Percentiles rank a stretch among this genome's conserved stretches.
These are phyloP conservation scores for Drosophila algonquin DNA, from an alignment of 2,888 invertebrate genomes.

Conservation along the genomic window DNA sequence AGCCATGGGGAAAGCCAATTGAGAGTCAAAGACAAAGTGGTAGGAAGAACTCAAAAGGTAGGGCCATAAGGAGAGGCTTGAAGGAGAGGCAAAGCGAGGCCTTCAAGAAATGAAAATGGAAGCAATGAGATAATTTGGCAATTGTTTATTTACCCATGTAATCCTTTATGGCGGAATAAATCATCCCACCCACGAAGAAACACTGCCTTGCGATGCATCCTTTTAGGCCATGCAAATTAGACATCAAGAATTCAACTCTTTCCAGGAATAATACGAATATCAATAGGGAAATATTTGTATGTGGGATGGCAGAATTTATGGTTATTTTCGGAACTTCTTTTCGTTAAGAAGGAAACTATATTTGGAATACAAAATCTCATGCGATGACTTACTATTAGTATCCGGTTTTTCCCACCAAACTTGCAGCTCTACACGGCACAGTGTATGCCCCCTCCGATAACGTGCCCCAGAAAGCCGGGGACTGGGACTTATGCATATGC, in stretches of 20 bases:
- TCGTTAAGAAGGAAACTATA: neutral
- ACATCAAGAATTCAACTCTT: neutral
- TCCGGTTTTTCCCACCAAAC: neutral
- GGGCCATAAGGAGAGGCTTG: neutral
- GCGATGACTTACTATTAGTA: neutral
- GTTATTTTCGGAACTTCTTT: neutral
- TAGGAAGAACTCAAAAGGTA: neutral
- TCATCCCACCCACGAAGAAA: neutral
- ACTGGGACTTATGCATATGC: neutral
- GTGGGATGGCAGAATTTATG: neutral
- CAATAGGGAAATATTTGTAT: neutral
- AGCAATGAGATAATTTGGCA: conserved; percentile 16
- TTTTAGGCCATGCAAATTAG: neutral
- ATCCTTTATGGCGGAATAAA: conserved; percentile 9
- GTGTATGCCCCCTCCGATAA: neutral
- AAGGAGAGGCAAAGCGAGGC: neutral
- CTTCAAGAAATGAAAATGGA: neutral
- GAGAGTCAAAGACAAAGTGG: conserved; percentile 28
- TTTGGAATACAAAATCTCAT: neutral
- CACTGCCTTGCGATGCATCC: neutral
- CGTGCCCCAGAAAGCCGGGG: neutral
- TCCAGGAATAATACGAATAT: neutral
- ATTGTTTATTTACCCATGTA: conserved; percentile 21
- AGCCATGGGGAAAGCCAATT: conserved; percentile 4
- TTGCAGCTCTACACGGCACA: neutral